Conservation (phyloP, 2,797 vertebrate species). For the Poeciliopsis infans region DNA sequence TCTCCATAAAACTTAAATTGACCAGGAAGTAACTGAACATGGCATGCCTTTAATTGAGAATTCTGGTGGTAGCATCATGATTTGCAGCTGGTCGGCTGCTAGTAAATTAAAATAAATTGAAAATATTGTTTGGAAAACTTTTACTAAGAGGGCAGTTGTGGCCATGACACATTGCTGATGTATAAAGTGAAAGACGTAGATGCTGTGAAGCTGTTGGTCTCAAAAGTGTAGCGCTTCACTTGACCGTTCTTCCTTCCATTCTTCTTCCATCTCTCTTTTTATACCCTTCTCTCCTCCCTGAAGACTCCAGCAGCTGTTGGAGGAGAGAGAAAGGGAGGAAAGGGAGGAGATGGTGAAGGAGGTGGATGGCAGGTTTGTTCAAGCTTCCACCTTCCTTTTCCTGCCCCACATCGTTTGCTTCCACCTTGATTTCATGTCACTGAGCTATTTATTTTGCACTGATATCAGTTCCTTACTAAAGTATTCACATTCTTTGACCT, state of each 20-base stretch:
- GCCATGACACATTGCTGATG: not conserved
- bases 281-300: constrained; percentile 85
- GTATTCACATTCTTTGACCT: not conserved
- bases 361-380: constrained; percentile 95
- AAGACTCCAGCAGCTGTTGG: constrained; percentile 97
- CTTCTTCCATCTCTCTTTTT: constrained; percentile 85
- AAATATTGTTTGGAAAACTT: not conserved
- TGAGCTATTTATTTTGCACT: constrained; percentile 57
- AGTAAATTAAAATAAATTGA: not conserved
- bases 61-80: not conserved
- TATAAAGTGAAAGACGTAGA: not conserved
- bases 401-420: constrained; percentile 45
- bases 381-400: constrained; percentile 63
- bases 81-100: not conserved
- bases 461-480: constrained; percentile 40
- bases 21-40: not conserved
- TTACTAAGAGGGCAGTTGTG: not conserved
- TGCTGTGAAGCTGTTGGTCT: not conserved
- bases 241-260: constrained; percentile 85
- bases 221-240: constrained; percentile 64
- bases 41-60: not conserved
- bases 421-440: constrained; percentile 18
- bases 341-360: constrained; percentile 82
- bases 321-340: constrained; percentile 91
- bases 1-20: not conserved